Conservation (phyloP, 2,797 vertebrate genomes). For the Carcharodon carcharias region DNA sequence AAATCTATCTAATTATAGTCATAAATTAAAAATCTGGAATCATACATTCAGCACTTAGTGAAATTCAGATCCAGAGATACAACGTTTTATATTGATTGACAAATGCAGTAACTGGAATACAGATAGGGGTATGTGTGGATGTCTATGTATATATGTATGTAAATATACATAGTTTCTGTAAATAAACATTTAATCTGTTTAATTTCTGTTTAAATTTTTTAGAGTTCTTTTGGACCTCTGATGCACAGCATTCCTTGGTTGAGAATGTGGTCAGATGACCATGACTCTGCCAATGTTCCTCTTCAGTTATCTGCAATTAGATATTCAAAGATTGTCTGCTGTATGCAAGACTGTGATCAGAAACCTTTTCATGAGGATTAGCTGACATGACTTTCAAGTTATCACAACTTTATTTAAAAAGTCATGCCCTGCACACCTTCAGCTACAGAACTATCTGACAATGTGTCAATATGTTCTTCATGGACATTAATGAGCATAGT, state of each 20-base stretch:
- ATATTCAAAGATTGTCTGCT: background rate
- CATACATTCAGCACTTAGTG: background rate
- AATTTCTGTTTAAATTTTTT: background rate
- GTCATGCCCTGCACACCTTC: background rate
- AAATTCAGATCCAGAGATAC: slow-evolving; percentile 16
- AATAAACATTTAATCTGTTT: background rate
- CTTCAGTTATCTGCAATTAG: background rate
- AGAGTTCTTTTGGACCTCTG: background rate
- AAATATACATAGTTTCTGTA: background rate
- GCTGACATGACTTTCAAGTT: background rate
- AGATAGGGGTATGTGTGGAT: background rate
- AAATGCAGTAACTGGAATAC: background rate
- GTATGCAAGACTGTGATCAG: background rate
- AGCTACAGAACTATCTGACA: background rate
- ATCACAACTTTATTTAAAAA: background rate
- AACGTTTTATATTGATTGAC: background rate
- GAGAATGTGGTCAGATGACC: background rate
- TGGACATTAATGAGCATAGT: background rate
- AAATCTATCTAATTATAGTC: background rate
- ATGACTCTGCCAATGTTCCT: background rate
- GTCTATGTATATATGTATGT: no score
- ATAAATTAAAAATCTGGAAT: slow-evolving; percentile 8
- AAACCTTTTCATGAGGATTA: background rate
- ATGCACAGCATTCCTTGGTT: background rate
- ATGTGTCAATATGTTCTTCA: background rate